Base-by-base conservation (phyloP, 1,140 invertebrate genomes). In the Laodelphax striatellus region DNA sequence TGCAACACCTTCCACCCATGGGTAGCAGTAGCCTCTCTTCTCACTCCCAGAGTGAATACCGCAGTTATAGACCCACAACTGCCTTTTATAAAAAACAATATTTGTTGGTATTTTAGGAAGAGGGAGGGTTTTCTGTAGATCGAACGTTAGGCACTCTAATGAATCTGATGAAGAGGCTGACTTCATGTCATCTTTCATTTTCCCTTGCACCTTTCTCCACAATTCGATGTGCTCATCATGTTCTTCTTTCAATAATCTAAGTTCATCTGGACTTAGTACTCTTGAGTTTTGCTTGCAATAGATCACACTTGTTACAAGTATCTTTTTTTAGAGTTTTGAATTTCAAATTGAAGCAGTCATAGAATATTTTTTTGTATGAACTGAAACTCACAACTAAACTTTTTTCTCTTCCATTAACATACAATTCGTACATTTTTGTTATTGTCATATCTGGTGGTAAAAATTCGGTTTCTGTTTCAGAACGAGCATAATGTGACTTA, bases 1-100 rank as follows among this genome's bases (percentile, higher is more conserved):
- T 52, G 70, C 66, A 50, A 64, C 61, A n/a, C 64, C 68, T 67
- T 73, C 69, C 21, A 67, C 55, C 70, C 71, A 72, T 11, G 68
- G 52, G 64, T 69, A 65, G 57, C 63, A 72, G 55, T 67, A 63
- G 17, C 52, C 63, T 62, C 64, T 31, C 21, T 64, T 62, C 11
- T 52, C 60, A 52, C 46, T 65, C 16, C 63, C 67, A 28, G 59
- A 24, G 62, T 71, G 68, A 71, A 10, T 67, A 64, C 70, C 46
- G 6, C 6, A 50, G n/a, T 50, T 50, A 22, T 50, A 50, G 3
- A 50, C 16, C 6, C 46, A 50, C 2, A 73, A 42, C 54, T 71
- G 69, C 1, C 67, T 44, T 64, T 71, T 72, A 60, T 72, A 70
- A 62, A 67, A 72, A n/a, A 66, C 58, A 28, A 65, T 60, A 58